These are phyloP conservation scores for Parazoanthus darwini DNA, from an alignment of 92 coral and sea anemone species.

Conservation along the genomic window DNA sequence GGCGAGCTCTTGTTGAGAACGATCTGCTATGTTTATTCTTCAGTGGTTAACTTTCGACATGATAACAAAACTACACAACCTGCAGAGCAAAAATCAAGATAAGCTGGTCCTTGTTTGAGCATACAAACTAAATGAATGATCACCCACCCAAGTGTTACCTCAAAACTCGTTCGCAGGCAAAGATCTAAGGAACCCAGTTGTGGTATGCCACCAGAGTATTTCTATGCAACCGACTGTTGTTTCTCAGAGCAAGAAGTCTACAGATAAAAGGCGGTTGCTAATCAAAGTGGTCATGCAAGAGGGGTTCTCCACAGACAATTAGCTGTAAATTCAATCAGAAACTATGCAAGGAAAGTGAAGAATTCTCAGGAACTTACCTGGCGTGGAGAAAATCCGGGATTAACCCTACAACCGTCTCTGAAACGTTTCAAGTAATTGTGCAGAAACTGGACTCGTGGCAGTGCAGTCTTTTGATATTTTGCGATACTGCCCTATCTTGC, in stretches of 20 bases:
- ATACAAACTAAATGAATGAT: slow-evolving; percentile 10
- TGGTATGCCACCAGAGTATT: slow-evolving; percentile 75
- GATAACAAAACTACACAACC: not conserved
- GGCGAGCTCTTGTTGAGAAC: not conserved
- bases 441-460: not conserved
- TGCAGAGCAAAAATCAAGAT: slow-evolving; percentile 9
- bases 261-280: slow-evolving; percentile 69
- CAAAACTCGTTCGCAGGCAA: slow-evolving; percentile 78
- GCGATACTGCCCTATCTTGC: slow-evolving; percentile 46
- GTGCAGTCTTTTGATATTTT: slow-evolving; percentile 42
- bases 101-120: not conserved
- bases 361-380: slow-evolving; percentile 8
- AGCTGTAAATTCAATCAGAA: slow-evolving; percentile 47
- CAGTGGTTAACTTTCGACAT: not conserved
- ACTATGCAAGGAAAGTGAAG: slow-evolving; percentile 36
- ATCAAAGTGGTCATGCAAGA: slow-evolving; percentile 66
- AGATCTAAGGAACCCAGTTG: slow-evolving; percentile 79
- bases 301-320: slow-evolving; percentile 49
- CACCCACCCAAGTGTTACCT: slow-evolving; percentile 28
- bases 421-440: not conserved
- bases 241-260: slow-evolving; percentile 41
- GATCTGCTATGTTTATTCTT: not conserved
- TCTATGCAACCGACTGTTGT: slow-evolving; percentile 80
- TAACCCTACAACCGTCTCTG: not conserved
- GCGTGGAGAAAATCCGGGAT: slow-evolving; percentile 17